Evolutionary conservation across 2,888 invertebrate species (phyloP), one percentile per base, ranked within the genome.

Genomic region (Cheilosia vernalis): DNA sequence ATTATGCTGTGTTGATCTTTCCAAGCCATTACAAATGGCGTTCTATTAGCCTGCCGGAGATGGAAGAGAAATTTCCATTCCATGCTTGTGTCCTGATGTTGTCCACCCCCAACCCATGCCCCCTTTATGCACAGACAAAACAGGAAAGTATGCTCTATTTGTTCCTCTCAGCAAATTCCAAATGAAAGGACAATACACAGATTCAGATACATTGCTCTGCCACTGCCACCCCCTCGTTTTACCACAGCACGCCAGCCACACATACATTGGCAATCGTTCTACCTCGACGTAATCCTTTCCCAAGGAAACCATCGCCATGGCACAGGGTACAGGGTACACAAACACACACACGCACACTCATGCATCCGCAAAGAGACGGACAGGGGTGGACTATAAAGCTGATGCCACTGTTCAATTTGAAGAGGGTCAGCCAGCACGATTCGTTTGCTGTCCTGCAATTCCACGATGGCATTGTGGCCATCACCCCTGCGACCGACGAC

Each of bases 381-480:
- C 51, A 58, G 56, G 79, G 78, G 72, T 87, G 79, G 84, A 77
- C 81, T 77, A 77, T 85, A 85, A 81, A 84, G 81, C 77, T 85
- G 80, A 85, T 85, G 85, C 56, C 72, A 81, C 70, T 85, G 85
- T 85, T 85, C 85, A 85, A 85, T 81, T 85, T 81, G 85, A 85
- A 85, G 81, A 85, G 85, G 85, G 85, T 85, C 76, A 81, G 81
- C 76, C 27, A 81, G 72, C 72, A 64, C 64, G 66, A 72, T 85
- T 85, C 81, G 77, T 85, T 81, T 85, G 85, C 27, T 81, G 85
- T 85, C 85, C 85, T 85, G 85, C 85, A 81, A 85, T 27, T 72
- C 66, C 27, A 55, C 44, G 24, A 27, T 61, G 58, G 76, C 21
- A 76, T 64, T 61, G 70, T 58, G 42, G 64, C 85, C 85, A 9